These are phyloP conservation scores for Aphaenogaster rudis DNA, from an alignment of 1,140 invertebrate species.

Conservation along the genomic window DNA sequence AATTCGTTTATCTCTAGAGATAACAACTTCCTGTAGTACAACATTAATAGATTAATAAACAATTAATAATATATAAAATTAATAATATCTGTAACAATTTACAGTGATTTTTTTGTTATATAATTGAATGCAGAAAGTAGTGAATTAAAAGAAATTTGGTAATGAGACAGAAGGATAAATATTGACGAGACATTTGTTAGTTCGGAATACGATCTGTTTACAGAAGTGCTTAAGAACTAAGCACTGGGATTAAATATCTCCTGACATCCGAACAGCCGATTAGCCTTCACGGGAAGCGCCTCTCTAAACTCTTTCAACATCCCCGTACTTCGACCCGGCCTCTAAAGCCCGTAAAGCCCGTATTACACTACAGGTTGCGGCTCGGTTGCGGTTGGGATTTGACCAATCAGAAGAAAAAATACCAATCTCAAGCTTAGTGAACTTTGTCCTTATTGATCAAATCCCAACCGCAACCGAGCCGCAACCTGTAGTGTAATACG, in stretches of 20 bases:
- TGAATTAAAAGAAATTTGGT: not conserved
- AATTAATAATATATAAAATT: not conserved
- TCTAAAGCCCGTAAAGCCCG: not conserved
- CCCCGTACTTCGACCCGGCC: not conserved
- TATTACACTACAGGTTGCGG: too few species aligned
- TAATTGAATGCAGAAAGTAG: not conserved
- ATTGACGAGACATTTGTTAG: conserved; percentile 14
- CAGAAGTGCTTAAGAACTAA: conserved; percentile 55
- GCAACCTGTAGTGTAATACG: too few species aligned
- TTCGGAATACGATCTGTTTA: conserved; percentile 67
- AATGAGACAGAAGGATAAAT: conserved; percentile 12
- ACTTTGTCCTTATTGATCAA: too few species aligned
- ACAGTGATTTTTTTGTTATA: not conserved
- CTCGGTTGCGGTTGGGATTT: too few species aligned
- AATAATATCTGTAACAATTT: conserved; percentile 10
- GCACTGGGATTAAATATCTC: conserved; percentile 67
- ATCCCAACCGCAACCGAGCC: too few species aligned
- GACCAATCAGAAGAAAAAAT: too few species aligned
- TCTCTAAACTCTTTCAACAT: conserved; percentile 37
- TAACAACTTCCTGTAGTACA: not conserved
- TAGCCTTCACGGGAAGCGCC: conserved; percentile 10
- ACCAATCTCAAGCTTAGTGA: too few species aligned
- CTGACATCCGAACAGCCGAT: conserved; percentile 51
- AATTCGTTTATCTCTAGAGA: not conserved
- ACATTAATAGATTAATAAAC: not conserved